These are phyloP conservation scores for Malachius bipustulatus DNA, from an alignment of 2,888 invertebrate species.

Conservation along the genomic window DNA sequence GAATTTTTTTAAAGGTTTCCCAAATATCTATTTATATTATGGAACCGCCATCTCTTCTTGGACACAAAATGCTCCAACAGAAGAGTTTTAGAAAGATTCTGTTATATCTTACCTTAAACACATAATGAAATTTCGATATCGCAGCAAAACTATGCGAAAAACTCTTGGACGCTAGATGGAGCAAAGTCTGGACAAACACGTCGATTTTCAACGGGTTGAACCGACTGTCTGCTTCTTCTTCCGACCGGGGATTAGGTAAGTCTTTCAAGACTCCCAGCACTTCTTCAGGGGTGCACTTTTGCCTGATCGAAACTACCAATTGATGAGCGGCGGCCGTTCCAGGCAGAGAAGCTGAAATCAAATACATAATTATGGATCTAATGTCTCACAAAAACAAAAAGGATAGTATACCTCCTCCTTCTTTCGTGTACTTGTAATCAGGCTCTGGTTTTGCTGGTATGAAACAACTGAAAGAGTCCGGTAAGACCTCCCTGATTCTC, in stretches of 20 bases:
- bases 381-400: slow-evolving; percentile 7
- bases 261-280: slow-evolving; percentile 77
- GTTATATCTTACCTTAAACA: slow-evolving; percentile 58
- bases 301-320: slow-evolving; percentile 73
- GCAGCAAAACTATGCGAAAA: slow-evolving; percentile 98
- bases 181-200: slow-evolving; percentile 89
- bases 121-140: slow-evolving; percentile 91
- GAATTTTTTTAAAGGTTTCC: too few species aligned
- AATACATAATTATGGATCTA: background rate
- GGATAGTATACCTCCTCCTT: slow-evolving; percentile 67
- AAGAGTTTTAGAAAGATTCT: too few species aligned
- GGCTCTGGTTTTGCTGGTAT: slow-evolving; percentile 79
- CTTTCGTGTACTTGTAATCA: slow-evolving; percentile 81
- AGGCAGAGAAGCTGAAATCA: slow-evolving; percentile 53
- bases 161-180: slow-evolving; percentile 90
- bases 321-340: slow-evolving; percentile 78
- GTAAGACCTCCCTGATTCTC: slow-evolving; percentile 84
- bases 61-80: too few species aligned
- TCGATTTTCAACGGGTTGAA: slow-evolving; percentile 92
- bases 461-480: slow-evolving; percentile 71
- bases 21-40: too few species aligned
- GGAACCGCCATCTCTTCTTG: too few species aligned
- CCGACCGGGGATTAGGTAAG: slow-evolving; percentile 68
- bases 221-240: slow-evolving; percentile 59
- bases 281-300: slow-evolving; percentile 84